Percentiles rank a stretch among this genome's conserved stretches.
These are phyloP conservation scores for Cantharis rustica DNA, from an alignment of 2,888 invertebrate genomes.

Conservation along the genomic window DNA sequence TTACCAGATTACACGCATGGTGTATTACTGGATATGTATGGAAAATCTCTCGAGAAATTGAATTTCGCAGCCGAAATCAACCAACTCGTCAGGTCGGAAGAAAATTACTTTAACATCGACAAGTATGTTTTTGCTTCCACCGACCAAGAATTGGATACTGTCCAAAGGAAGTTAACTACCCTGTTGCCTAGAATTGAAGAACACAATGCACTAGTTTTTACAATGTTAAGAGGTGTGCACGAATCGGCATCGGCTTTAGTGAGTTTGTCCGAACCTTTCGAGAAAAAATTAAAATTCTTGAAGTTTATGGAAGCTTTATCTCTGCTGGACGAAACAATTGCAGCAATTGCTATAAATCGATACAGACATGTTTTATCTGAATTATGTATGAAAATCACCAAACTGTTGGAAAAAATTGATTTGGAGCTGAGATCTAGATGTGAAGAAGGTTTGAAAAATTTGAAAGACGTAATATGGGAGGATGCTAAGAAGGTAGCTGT, in stretches of 20 bases:
- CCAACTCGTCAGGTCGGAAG: neutral
- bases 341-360: neutral
- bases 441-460: neutral
- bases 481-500: neutral
- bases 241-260: neutral
- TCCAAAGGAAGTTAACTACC: neutral
- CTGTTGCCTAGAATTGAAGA: neutral
- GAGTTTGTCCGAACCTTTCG: neutral
- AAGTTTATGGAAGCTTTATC: neutral
- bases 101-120: slow-evolving; percentile 3
- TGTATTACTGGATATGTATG: slow-evolving; percentile 1
- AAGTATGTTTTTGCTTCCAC: slow-evolving; percentile 22
- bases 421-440: neutral
- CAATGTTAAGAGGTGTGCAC: neutral
- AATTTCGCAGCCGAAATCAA: slow-evolving; percentile 1
- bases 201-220: neutral
- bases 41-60: neutral
- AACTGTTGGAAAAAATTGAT: neutral
- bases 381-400: neutral
- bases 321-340: neutral
- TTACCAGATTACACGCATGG: neutral
- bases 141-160: slow-evolving; percentile 10
- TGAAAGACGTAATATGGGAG: neutral
- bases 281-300: neutral
- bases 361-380: neutral